phyloP scores from a whole-genome alignment of 2,888 invertebrate genomes.

The Hyles lineata region DNA sequence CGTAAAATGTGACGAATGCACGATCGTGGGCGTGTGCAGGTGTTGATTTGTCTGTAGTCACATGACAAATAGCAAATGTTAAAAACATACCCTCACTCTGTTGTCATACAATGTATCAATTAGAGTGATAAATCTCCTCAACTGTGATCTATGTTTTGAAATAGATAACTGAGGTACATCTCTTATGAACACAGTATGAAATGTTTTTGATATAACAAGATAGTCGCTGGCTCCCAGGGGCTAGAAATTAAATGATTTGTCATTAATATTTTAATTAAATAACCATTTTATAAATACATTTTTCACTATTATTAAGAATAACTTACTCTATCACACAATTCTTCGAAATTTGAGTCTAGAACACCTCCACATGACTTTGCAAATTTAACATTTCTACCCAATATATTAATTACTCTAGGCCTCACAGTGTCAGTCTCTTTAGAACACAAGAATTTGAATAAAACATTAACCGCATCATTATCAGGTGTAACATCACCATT shows the following conservation, averaged over 20 bases:
- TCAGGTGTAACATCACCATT: constrained; percentile 86
- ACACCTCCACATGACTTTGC: constrained; percentile 96
- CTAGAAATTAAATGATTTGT: constrained; percentile 73
- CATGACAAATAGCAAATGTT: background rate
- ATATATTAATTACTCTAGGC: constrained; percentile 93
- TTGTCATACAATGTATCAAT: constrained; percentile 99
- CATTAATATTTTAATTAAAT: too few species aligned
- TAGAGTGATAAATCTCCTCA: constrained; percentile 97
- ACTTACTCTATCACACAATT: constrained; percentile 94
- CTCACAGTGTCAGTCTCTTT: constrained; percentile 96
- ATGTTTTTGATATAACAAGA: constrained; percentile 95
- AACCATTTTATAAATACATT: too few species aligned
- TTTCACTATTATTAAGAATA: too few species aligned
- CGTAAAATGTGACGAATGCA: background rate
- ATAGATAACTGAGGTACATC: constrained; percentile 93
- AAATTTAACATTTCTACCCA: constrained; percentile 95
- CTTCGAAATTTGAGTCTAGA: constrained; percentile 94
- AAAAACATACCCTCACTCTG: constrained; percentile 87
- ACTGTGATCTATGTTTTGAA: constrained; percentile 91
- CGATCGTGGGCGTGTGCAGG: too few species aligned
- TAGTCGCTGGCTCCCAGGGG: constrained; percentile 98
- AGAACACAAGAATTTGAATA: constrained; percentile 94
- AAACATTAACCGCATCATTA: constrained; percentile 88
- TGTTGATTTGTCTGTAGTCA: too few species aligned
- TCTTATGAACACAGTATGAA: constrained; percentile 97